Conservation (phyloP, 2,113 vertebrate genomes). For the Pionites leucogaster region DNA sequence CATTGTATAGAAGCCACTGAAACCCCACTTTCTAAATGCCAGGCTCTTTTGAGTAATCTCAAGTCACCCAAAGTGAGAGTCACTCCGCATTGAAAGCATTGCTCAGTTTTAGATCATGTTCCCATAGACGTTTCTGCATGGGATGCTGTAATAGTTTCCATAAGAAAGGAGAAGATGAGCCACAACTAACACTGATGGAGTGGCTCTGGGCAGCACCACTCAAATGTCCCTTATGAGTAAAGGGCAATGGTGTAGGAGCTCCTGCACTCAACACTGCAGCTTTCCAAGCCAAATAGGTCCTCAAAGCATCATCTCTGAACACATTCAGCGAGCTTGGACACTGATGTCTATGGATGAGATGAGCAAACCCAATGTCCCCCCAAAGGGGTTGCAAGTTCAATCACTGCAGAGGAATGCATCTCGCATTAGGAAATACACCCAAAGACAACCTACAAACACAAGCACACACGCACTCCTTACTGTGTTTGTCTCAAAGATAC, state of each 20-base stretch:
- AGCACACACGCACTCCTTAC: not conserved
- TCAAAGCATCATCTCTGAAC: not conserved
- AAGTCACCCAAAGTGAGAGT: not conserved
- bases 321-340: not conserved
- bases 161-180: not conserved
- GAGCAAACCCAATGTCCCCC: too few relatives aligned
- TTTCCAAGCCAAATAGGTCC: not conserved
- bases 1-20: not conserved
- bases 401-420: not conserved
- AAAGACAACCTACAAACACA: not conserved
- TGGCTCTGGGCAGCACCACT: not conserved
- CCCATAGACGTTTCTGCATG: not conserved
- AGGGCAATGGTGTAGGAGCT: fast-evolving
- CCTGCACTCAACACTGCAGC: not conserved
- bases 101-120: not conserved
- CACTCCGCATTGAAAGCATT: not conserved
- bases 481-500: not conserved
- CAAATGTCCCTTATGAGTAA: not conserved
- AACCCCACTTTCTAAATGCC: not conserved
- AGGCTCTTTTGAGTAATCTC: not conserved
- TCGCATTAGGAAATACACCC: not conserved
- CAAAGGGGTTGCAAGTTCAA: not conserved
- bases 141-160: too few relatives aligned
- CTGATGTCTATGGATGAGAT: not conserved
- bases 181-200: not conserved